A percentile compares a stretch with the other conserved stretches of the same genome.
phyloP scores from a whole-genome alignment of 2,113 vertebrate genomes.

The Carlito syrichta region DNA sequence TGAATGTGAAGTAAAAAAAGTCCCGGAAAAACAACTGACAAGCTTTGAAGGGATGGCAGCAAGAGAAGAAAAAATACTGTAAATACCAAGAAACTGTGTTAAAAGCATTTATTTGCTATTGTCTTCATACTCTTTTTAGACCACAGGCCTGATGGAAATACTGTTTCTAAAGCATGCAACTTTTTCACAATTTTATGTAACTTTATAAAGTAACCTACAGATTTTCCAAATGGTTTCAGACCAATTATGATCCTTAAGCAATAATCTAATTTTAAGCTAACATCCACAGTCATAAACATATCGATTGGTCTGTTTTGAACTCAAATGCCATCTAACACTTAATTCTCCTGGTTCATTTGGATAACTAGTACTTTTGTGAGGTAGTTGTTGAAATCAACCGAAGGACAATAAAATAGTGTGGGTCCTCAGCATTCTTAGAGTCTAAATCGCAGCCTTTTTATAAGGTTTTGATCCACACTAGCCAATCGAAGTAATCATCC shows the following conservation, averaged over 20 bases:
- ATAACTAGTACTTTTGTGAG: background rate
- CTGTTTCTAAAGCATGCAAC: constrained; percentile 83
- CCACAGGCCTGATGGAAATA: constrained; percentile 78
- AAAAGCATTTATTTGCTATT: constrained; percentile 56
- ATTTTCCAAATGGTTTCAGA: constrained; percentile 69
- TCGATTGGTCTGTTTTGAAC: constrained; percentile 72
- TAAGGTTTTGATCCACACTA: background rate
- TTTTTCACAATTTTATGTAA: constrained; percentile 83
- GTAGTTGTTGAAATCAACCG: background rate
- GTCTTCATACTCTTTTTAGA: constrained; percentile 75
- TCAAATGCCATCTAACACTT: constrained; percentile 53
- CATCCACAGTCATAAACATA: constrained; percentile 68
- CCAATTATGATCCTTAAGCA: constrained; percentile 79
- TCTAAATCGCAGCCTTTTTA: background rate
- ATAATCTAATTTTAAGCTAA: constrained; percentile 78
- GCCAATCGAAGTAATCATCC: background rate
- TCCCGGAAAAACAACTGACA: constrained; percentile 69
- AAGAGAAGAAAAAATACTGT: constrained; percentile 78
- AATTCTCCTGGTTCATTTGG: constrained; percentile 62
- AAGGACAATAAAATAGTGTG: background rate
- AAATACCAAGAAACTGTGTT: constrained; percentile 34
- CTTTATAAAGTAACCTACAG: constrained; percentile 81
- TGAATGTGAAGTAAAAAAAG: constrained; percentile 73
- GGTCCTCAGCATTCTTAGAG: background rate
- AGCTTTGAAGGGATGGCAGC: constrained; percentile 56